These are phyloP conservation scores for Colius striatus DNA, from an alignment of 2,113 vertebrate species.

Conservation along the genomic window DNA sequence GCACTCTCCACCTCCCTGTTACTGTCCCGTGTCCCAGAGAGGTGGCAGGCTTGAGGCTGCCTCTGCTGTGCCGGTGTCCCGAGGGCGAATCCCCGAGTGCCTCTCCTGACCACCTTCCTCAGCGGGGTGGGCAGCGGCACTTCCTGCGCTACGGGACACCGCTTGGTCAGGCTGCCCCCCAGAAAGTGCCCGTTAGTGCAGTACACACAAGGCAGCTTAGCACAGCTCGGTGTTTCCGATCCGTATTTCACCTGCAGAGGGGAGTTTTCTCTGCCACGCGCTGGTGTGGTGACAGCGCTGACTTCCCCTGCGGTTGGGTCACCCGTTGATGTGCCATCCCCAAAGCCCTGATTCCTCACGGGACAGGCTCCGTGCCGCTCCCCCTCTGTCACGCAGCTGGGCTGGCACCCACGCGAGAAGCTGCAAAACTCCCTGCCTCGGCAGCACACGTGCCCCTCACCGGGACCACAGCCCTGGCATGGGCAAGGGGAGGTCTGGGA, in stretches of 20 bases:
- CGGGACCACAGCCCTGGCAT: not conserved
- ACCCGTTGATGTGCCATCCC: not conserved
- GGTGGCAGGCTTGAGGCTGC: not conserved
- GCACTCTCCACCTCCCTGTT: not conserved
- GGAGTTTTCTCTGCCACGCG: not conserved
- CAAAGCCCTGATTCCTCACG: not conserved
- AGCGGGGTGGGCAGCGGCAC: not conserved
- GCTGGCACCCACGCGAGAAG: not conserved
- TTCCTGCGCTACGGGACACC: not conserved
- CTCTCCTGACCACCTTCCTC: constrained; percentile 30
- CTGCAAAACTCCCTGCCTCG: not conserved
- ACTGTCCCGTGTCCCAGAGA: not conserved
- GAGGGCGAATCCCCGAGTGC: not conserved
- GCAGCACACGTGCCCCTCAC: not conserved
- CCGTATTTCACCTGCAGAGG: not conserved
- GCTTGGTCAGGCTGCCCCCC: not conserved
- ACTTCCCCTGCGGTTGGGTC: not conserved
- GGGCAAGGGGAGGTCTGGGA: constrained; percentile 75
- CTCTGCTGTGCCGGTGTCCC: not conserved
- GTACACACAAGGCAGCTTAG: not conserved
- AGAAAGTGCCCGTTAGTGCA: not conserved
- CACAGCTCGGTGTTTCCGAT: not conserved
- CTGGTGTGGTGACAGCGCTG: not conserved
- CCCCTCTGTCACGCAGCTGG: not conserved
- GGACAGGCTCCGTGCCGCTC: not conserved